Percentiles rank a stretch among this genome's conserved stretches.
Conservation (phyloP, 2,888 invertebrate genomes). For the Cephus rjabovi region DNA sequence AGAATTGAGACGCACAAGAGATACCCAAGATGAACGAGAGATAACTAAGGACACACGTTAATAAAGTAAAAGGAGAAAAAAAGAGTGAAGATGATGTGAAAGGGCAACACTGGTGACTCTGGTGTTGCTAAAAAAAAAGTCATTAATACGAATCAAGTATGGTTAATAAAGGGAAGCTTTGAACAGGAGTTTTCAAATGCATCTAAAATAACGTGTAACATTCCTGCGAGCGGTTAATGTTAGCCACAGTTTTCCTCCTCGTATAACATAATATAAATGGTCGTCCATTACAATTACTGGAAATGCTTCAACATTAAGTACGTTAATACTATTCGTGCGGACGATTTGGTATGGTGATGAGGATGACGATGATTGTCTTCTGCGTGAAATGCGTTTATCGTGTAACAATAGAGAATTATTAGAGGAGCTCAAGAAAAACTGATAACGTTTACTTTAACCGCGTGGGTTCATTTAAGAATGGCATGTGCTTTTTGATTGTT, state of each 20-base stretch:
- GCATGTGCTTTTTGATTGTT: background rate
- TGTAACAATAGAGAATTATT: background rate
- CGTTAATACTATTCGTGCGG: conserved; percentile 21
- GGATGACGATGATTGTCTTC: background rate
- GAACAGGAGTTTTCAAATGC: conserved; percentile 48
- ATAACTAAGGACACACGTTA: conserved; percentile 20
- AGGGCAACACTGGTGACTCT: background rate
- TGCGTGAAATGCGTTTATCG: background rate
- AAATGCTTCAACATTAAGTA: conserved; percentile 53
- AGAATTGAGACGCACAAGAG: conserved; percentile 30
- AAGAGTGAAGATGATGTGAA: background rate
- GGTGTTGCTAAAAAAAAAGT: background rate
- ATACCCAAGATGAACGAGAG: conserved; percentile 9
- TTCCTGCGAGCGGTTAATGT: conserved; percentile 54
- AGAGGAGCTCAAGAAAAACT: conserved; percentile 17
- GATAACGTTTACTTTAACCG: background rate
- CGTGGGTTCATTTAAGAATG: conserved; percentile 8
- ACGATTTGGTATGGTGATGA: conserved; percentile 4
- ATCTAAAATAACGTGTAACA: conserved; percentile 51
- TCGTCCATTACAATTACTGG: conserved; percentile 61
- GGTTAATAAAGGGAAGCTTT: conserved; percentile 44
- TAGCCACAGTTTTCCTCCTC: conserved; percentile 60
- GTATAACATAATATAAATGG: conserved; percentile 51
- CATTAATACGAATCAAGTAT: background rate
- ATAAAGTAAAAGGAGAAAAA: background rate